phyloP scores from a whole-genome alignment of 2,888 invertebrate genomes.

The Rotaria macrura region DNA sequence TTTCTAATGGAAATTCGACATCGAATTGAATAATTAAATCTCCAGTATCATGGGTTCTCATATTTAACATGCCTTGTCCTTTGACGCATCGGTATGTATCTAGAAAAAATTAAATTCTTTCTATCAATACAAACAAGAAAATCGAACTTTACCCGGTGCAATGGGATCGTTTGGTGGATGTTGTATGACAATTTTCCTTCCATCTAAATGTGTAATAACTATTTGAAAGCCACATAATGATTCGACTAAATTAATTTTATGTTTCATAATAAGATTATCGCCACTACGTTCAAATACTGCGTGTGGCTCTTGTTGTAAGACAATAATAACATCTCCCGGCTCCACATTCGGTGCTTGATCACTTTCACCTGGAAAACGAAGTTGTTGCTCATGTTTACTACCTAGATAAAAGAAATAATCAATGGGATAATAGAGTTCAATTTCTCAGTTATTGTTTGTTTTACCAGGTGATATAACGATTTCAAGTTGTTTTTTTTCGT shows the following conservation, averaged over 20 bases:
- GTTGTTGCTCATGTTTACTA: conserved; percentile 78
- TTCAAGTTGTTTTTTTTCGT: conserved; percentile 71
- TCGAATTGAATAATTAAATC: conserved; percentile 74
- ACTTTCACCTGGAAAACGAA: conserved; percentile 74
- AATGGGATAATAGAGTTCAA: no score
- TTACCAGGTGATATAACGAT: conserved; percentile 74
- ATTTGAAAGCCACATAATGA: conserved; percentile 82
- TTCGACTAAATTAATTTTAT: conserved; percentile 69
- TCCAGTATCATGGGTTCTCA: conserved; percentile 5
- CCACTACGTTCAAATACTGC: conserved; percentile 66
- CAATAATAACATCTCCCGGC: conserved; percentile 76
- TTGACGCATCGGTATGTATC: not conserved
- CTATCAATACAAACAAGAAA: no score
- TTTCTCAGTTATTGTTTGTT: not conserved
- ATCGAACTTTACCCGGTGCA: not conserved
- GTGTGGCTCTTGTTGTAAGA: conserved; percentile 70
- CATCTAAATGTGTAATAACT: conserved; percentile 74
- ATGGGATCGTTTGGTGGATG: conserved; percentile 57
- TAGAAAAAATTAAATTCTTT: not conserved
- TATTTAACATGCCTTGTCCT: conserved; percentile 10
- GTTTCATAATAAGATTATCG: conserved; percentile 60
- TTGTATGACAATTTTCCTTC: conserved; percentile 67
- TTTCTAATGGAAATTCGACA: conserved; percentile 62
- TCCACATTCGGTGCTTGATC: conserved; percentile 73
- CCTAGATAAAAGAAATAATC: not conserved